phyloP scores from a whole-genome alignment of 2,888 invertebrate species.

The Pediacus dermestoides region DNA sequence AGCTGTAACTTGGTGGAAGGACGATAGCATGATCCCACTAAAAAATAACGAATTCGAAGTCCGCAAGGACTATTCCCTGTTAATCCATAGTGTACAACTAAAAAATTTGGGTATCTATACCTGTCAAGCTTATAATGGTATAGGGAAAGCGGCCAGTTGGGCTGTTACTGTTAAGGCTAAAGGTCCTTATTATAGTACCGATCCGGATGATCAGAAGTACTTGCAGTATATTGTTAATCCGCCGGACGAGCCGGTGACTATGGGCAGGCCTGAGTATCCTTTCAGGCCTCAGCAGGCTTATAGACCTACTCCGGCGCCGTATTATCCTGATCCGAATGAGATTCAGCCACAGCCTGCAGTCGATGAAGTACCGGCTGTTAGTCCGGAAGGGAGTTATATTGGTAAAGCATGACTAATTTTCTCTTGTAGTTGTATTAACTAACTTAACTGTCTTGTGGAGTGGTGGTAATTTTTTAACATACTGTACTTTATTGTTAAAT shows the following conservation, averaged over 20 bases:
- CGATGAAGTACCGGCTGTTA: constrained; percentile 8
- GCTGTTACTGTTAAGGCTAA: constrained; percentile 68
- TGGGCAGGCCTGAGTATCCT: constrained; percentile 39
- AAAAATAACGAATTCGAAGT: constrained; percentile 67
- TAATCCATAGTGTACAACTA: constrained; percentile 67
- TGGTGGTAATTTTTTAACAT: background rate
- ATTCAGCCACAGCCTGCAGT: constrained; percentile 25
- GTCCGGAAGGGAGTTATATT: constrained; percentile 19
- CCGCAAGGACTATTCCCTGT: constrained; percentile 68
- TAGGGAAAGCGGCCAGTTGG: constrained; percentile 68
- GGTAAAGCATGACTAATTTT: constrained; percentile 30
- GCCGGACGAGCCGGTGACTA: constrained; percentile 47
- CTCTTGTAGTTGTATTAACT: constrained; percentile 7
- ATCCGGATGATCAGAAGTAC: constrained; percentile 57
- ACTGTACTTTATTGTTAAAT: background rate
- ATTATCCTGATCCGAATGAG: constrained; percentile 33
- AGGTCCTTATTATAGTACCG: constrained; percentile 61
- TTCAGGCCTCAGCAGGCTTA: constrained; percentile 44
- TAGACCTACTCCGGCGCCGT: constrained; percentile 34
- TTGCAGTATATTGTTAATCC: constrained; percentile 59
- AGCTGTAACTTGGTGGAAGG: constrained; percentile 80
- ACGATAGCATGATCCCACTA: constrained; percentile 70
- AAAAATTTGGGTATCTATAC: constrained; percentile 80
- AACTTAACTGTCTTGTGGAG: no score
- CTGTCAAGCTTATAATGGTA: constrained; percentile 86